Evolutionary conservation across 2,113 vertebrate species (phyloP).

Genomic region (Naja naja): DNA sequence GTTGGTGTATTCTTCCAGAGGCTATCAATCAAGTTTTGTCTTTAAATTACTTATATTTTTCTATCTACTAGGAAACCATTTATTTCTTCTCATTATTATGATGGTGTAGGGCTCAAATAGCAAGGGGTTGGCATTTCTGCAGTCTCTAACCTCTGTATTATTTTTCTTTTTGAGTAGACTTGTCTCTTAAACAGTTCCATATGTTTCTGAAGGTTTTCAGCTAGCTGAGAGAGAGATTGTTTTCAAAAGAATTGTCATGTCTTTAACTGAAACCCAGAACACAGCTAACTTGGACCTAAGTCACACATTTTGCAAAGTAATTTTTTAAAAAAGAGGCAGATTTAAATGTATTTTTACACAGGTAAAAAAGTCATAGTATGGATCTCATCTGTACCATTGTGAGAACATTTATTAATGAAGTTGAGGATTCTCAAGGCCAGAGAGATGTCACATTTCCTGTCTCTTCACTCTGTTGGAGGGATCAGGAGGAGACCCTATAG

Average conservation of each 20-base stretch:
- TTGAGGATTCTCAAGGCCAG: not conserved
- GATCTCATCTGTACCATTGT: not conserved
- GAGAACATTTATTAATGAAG: not conserved
- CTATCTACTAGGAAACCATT: constrained; percentile 48
- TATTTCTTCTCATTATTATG: constrained; percentile 33
- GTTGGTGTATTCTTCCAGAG: constrained; percentile 16
- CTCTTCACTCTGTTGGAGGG: not conserved
- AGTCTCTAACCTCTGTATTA: constrained; percentile 24
- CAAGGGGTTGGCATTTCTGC: not conserved
- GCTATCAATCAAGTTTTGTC: constrained; percentile 1
- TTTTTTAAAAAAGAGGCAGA: not conserved
- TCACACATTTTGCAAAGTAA: not conserved
- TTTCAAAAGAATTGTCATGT: constrained; percentile 7
- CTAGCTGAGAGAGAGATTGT: not conserved
- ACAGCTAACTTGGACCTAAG: not conserved
- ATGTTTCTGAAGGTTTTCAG: not conserved
- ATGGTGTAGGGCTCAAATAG: constrained; percentile 24
- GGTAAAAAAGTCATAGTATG: not conserved
- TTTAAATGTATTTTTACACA: not conserved
- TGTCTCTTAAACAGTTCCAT: constrained; percentile 36
- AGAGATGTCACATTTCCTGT: not conserved
- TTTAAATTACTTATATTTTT: constrained; percentile 34
- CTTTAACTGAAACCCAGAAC: not conserved
- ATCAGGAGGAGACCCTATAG: not conserved
- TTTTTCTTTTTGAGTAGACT: constrained; percentile 59